Evolutionary conservation across 2,797 vertebrate species (phyloP).

Genomic region (Manis pentadactyla): DNA sequence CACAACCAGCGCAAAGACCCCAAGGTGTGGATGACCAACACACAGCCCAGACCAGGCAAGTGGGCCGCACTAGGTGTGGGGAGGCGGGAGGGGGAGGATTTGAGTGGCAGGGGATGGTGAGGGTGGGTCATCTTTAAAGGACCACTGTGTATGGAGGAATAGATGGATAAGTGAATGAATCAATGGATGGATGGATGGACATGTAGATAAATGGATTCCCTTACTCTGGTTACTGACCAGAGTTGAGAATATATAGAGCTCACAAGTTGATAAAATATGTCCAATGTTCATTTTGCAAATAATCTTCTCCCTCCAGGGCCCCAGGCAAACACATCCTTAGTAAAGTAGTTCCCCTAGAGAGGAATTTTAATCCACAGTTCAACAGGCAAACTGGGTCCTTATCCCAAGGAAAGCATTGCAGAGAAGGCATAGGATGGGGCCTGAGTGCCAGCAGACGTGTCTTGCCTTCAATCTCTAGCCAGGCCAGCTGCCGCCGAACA

Average conservation of each 20-base stretch:
- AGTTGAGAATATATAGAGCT: not conserved
- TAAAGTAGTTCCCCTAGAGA: not conserved
- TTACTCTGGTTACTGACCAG: not conserved
- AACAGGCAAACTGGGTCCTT: not conserved
- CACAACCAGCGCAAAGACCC: not conserved
- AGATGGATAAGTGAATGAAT: not conserved
- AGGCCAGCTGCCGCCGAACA: not conserved
- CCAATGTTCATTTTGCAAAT: not conserved
- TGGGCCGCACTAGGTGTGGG: not conserved
- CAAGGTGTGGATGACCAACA: not conserved
- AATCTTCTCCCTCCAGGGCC: not conserved
- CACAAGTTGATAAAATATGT: not conserved
- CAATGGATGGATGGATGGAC: not conserved
- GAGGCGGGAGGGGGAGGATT: not conserved
- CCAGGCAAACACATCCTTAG: not conserved
- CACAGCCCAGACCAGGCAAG: not conserved
- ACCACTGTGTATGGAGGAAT: not conserved
- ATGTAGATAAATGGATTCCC: not conserved
- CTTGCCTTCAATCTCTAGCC: not conserved
- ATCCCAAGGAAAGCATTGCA: not conserved
- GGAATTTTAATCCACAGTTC: not conserved
- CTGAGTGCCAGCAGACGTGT: not conserved
- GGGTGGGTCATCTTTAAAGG: not conserved
- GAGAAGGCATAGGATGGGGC: not conserved
- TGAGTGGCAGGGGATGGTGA: not conserved